phyloP scores from a whole-genome alignment of 2,797 vertebrate genomes.

The Myripristis jacobus region DNA sequence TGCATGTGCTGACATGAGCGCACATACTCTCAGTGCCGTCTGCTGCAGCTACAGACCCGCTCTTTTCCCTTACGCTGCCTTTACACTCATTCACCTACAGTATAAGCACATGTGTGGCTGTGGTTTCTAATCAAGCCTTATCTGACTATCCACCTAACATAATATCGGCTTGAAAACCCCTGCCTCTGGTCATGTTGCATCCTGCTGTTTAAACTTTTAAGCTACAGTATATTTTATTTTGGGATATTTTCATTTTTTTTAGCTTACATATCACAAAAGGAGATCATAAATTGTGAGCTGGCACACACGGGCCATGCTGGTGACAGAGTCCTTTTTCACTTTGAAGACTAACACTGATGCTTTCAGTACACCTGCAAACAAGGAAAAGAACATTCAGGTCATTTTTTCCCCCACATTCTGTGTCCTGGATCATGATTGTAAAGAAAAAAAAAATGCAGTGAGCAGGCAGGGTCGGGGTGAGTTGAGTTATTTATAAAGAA shows the following conservation, averaged over 20 bases:
- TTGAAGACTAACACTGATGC: not conserved
- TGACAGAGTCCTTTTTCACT: not conserved
- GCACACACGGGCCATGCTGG: not conserved
- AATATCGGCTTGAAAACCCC: not conserved
- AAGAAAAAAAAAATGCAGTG: not conserved
- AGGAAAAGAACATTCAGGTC: not conserved
- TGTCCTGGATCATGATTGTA: not conserved
- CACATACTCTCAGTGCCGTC: conserved; percentile 52
- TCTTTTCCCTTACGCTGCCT: conserved; percentile 61
- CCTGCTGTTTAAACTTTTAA: conserved; percentile 8
- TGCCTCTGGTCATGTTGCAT: not conserved
- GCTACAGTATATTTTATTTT: not conserved
- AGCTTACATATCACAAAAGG: not conserved
- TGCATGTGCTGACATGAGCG: conserved; percentile 82
- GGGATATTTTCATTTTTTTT: not conserved
- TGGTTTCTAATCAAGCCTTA: conserved; percentile 12
- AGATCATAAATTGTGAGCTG: not conserved
- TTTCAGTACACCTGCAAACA: not conserved
- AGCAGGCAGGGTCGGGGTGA: not conserved
- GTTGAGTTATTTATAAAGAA: not conserved
- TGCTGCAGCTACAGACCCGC: conserved; percentile 64
- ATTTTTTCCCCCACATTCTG: not conserved
- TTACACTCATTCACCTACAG: conserved; percentile 13
- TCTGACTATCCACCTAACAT: not conserved
- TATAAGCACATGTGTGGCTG: not conserved